A percentile compares a stretch with the other conserved stretches of the same genome.
Conservation (phyloP, 2,888 invertebrate species). For the Netelia inedita region DNA sequence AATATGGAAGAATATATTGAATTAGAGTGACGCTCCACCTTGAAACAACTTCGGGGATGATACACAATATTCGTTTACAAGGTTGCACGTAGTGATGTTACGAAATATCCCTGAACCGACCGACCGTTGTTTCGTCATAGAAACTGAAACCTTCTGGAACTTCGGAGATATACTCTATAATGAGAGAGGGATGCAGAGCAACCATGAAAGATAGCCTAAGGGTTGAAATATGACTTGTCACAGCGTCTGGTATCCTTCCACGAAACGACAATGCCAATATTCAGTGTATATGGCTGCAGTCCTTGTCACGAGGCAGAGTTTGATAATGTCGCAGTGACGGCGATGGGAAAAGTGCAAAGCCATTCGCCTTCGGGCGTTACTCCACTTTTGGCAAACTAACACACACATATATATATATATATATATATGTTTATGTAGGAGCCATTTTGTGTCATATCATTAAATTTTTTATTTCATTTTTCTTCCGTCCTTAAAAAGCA, state of each 20-base stretch:
- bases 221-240: background rate
- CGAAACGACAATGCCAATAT: constrained; percentile 5
- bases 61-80: too few relatives aligned
- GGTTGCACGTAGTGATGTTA: too few relatives aligned
- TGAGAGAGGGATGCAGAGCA: background rate
- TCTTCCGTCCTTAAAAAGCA: background rate
- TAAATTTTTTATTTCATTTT: background rate
- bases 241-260: background rate
- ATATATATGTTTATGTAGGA: background rate
- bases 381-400: background rate
- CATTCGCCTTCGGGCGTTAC: background rate
- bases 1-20: too few relatives aligned
- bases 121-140: background rate
- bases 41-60: too few relatives aligned
- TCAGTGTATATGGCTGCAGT: background rate
- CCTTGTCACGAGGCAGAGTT: constrained; percentile 9
- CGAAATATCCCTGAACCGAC: background rate
- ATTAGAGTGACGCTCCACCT: too few relatives aligned
- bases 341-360: constrained; percentile 11
- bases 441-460: background rate
- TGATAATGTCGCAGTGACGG: background rate
- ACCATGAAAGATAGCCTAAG: constrained; percentile 8
- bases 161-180: background rate
- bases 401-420: too few relatives aligned
- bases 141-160: constrained; percentile 24